Percentiles rank a stretch among this genome's conserved stretches.
These are phyloP conservation scores for Octopus bimaculoides DNA, from an alignment of 1,140 invertebrate species.

Conservation along the genomic window DNA sequence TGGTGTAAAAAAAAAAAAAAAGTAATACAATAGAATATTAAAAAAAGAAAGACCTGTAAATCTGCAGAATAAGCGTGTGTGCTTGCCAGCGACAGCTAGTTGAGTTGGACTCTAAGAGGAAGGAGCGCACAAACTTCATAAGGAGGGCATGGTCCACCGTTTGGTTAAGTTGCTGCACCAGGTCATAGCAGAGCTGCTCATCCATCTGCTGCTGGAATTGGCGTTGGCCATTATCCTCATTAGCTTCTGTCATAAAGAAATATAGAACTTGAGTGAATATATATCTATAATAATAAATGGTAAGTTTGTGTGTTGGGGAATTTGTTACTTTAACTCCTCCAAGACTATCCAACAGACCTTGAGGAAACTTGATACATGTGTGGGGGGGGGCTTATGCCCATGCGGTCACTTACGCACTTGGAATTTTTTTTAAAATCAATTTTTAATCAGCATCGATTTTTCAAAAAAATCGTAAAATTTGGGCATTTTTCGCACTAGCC, in stretches of 20 bases:
- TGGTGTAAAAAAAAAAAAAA: neutral
- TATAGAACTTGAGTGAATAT: neutral
- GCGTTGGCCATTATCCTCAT: constrained; percentile 66
- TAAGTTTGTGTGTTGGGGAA: no score
- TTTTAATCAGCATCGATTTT: no score
- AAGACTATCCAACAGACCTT: no score
- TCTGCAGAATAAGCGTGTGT: constrained; percentile 63
- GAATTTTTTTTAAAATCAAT: no score
- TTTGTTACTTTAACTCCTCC: no score
- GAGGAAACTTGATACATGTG: no score
- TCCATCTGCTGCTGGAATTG: constrained; percentile 67
- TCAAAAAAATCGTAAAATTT: no score
- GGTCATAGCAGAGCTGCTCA: constrained; percentile 67
- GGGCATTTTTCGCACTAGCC: no score
- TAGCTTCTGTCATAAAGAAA: constrained; percentile 65
- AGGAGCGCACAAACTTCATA: constrained; percentile 81
- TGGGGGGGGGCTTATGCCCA: no score
- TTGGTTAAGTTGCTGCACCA: constrained; percentile 73
- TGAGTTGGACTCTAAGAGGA: constrained; percentile 89
- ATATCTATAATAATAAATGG: neutral
- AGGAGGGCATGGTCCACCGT: constrained; percentile 69
- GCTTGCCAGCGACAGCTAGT: constrained; percentile 93
- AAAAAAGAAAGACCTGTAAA: constrained; percentile 46
- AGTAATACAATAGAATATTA: neutral
- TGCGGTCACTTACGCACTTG: no score